Base-by-base conservation (phyloP, 1,140 invertebrate genomes). In the Patella vulgata region DNA sequence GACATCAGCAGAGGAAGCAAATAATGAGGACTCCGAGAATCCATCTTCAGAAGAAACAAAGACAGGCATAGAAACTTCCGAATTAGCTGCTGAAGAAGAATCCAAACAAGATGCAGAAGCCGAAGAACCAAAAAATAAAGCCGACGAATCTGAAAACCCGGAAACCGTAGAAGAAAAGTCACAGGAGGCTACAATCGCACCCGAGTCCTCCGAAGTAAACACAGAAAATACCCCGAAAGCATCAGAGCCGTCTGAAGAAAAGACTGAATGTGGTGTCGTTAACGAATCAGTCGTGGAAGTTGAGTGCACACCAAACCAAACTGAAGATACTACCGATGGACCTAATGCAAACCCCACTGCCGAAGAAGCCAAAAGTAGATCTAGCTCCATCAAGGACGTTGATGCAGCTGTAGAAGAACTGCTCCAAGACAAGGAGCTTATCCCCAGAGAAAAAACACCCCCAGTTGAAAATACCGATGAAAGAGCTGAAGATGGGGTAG, bases 391-490 rank as follows among this genome's bases (percentile, higher is more conserved):
- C 36, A 54, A 19, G 11, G 33, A 19, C 36, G 33, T 17, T 39
- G 28, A 14, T 40, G 33, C 52, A 19, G 33, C 31, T 14, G n/a
- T 30, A 19, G 33, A 19, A 19, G 19, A 12, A n/a, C 17, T 19
- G 4, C 27, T 14, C 11, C 19, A 39, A 30, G 36, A 54, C 9
- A 30, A 39, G n/a, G n/a, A 17, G 25, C 52, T 19, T 6, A 4
- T 9, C 11, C 28, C 52, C 9, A 4, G n/a, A 17, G 9, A 36
- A 1, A 42, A 50, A n/a, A 19, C 43, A 6, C 40, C 48, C 19
- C 31, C 60, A 3, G 53, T 46, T 14, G 51, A 30, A 17, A 51
- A 36, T 17, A 43, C 60, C 8, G 53, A 54, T 14, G 51, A 30
- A 17, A 51, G 48, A 14, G 28, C 27, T 11, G 52, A 47, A 3